Base-by-base conservation (phyloP, 2,113 vertebrate species). In the Galemys pyrenaicus region DNA sequence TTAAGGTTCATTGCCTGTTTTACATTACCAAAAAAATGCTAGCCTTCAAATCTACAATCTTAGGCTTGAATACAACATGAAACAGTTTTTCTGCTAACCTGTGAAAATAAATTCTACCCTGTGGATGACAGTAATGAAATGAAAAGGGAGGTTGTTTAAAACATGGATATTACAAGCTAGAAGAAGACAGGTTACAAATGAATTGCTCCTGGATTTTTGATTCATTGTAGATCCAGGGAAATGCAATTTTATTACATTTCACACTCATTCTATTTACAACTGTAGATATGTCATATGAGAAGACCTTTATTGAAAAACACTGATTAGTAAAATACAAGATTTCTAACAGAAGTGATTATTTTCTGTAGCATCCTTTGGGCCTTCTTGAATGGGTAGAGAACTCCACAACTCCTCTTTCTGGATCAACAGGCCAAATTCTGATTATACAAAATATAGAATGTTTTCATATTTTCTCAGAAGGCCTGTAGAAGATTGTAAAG, bases 21-120 rank as follows among this genome's bases (percentile, higher is more conserved):
- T 83, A 32, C 78, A 44, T 65, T 91, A 24, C 30, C 44, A 70
- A 83, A 51, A 70, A 83, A 80, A 78, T 49, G 73, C 83, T 46
- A 84, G 65, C 26, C 89, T 87, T 89, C 6, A 22, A 89, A 81
- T 96, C 75, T 90, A 58, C 26, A 94, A 67, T 71, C 28, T 46
- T 74, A 39, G 4, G 41, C 19, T 77, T 82, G 3, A 82, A 46
- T 82, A 92, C 64, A 41, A 92, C 64, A 41, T 90, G n/a, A 75
- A 83, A 32, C 41, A 20, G 84, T 13, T 70, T 92, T 92, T 30
- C 60, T 94, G 15, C 64, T 89, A 41, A 87, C 1, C 41, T 84
- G 10, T 87, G 49, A 89, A 81, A 79, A 19, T 60, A 64, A 92
- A 79, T 80, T 89, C n/a, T 75, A 70, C 46, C 85, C 20, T 89